Percentiles rank a stretch among this genome's conserved stretches.
These are phyloP conservation scores for Anoura caudifer DNA, from an alignment of 2,113 vertebrate species.

Conservation along the genomic window DNA sequence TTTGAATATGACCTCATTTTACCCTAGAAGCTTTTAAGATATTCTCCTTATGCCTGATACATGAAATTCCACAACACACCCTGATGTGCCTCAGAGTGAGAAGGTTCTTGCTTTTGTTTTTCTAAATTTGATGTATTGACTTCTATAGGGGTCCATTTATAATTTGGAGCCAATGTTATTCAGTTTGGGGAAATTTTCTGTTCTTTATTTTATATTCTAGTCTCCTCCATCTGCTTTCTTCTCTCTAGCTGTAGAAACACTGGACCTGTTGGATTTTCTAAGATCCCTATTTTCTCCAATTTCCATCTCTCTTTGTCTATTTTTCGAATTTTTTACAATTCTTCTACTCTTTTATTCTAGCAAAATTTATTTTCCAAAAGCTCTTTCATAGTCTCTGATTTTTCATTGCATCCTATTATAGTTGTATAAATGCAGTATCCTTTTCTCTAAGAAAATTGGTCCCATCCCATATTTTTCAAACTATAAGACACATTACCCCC, in stretches of 20 bases:
- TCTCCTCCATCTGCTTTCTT: background rate
- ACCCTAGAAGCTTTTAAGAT: background rate
- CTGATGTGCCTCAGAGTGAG: background rate
- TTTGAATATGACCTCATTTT: background rate
- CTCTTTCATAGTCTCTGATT: background rate
- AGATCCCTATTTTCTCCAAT: background rate
- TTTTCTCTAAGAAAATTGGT: conserved; percentile 9
- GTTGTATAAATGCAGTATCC: background rate
- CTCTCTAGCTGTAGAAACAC: background rate
- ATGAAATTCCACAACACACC: background rate
- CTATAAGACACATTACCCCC: too few species aligned
- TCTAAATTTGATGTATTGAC: background rate
- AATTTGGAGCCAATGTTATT: background rate
- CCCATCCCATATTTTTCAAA: background rate
- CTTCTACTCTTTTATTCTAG: background rate
- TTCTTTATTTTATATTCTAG: background rate
- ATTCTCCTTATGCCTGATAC: background rate
- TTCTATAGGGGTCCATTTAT: background rate
- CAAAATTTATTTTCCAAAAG: background rate
- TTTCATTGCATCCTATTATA: background rate
- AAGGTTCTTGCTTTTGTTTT: background rate
- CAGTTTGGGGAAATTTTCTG: background rate
- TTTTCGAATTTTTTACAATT: background rate
- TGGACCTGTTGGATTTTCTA: background rate
- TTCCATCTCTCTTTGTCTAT: background rate